Evolutionary conservation across 1,140 invertebrate genomes (phyloP).

Genomic region (Nephila pilipes): DNA sequence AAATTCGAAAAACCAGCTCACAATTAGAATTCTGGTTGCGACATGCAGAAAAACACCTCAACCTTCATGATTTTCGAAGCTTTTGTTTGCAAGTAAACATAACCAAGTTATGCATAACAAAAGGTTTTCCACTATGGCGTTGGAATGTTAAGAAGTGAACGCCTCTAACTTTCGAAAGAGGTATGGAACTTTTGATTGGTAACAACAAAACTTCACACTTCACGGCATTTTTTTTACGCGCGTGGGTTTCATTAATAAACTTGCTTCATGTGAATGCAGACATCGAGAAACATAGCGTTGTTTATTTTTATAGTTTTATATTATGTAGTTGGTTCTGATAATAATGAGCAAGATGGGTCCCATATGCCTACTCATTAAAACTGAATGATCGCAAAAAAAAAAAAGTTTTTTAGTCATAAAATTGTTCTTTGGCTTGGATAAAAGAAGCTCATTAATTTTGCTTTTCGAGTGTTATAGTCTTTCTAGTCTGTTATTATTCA

Average conservation of each 20-base stretch:
- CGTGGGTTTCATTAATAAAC: background rate
- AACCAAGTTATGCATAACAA: constrained; percentile 8
- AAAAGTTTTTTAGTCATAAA: no score
- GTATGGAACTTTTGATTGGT: background rate
- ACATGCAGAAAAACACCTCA: background rate
- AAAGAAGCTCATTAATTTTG: no score
- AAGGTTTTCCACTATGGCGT: background rate
- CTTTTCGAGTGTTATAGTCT: no score
- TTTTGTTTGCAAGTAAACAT: background rate
- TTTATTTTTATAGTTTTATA: background rate
- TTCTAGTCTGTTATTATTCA: no score
- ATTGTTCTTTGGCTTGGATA: no score
- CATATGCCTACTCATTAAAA: no score
- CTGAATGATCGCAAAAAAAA: no score
- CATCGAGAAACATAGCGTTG: background rate
- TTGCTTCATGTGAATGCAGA: background rate
- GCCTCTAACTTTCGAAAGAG: background rate
- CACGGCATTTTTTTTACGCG: background rate
- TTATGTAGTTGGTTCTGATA: no score
- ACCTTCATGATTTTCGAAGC: background rate
- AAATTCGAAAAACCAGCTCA: background rate
- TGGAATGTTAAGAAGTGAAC: constrained; percentile 3
- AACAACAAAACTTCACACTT: background rate
- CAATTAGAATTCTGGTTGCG: constrained; percentile 8
- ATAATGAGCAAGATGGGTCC: no score